Base-by-base conservation (phyloP, 2,797 vertebrate genomes). In the Miichthys miiuy region DNA sequence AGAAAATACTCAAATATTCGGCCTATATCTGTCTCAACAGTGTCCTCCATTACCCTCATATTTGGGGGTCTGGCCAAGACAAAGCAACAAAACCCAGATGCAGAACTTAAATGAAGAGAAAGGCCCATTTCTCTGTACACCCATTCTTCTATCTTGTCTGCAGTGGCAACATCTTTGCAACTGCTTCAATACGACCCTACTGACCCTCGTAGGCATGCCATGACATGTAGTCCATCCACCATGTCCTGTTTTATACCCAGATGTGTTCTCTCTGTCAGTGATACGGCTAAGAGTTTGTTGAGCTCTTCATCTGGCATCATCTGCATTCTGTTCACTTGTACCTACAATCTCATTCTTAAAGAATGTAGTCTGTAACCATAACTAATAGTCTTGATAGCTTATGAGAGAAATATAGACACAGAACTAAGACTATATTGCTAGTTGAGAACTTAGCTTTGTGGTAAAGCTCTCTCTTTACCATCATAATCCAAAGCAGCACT, bases 21-120 rank as follows among this genome's bases (percentile, higher is more conserved):
- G 58, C 10, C 69, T 16, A 23, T 77, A 70, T 87, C 84, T 21
- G 75, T 68, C 55, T 25, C 38, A 56, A 62, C 52, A 48, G 71
- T 57, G 77, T 76, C 81, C 87, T 71, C 78, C 48, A 42, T 83
- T 75, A 87, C 34, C 79, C 72, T 54, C n/a, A 50, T 42, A 82
- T 83, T 46, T 72, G 23, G 38, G 42, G 68, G 23, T 27, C 17
- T 21, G 42, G 68, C 21, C 9, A 11, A 70, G 67, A 61, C 20
- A 61, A 60, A 61, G 25, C 57, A 71, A 16, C 47, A 17, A 68
- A 79, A 27, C n/a, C 25, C 30, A 70, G 27, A 52, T 2, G 10
- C 47, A 20, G 6, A 41, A 60, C 30, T 51, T 25, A 65, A 52
- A 75, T 63, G 50, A 83, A 60, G 42, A 56, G 23, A 44, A 76